These are phyloP conservation scores for Setipinna tenuifilis DNA, from an alignment of 2,797 vertebrate species.

Conservation along the genomic window DNA sequence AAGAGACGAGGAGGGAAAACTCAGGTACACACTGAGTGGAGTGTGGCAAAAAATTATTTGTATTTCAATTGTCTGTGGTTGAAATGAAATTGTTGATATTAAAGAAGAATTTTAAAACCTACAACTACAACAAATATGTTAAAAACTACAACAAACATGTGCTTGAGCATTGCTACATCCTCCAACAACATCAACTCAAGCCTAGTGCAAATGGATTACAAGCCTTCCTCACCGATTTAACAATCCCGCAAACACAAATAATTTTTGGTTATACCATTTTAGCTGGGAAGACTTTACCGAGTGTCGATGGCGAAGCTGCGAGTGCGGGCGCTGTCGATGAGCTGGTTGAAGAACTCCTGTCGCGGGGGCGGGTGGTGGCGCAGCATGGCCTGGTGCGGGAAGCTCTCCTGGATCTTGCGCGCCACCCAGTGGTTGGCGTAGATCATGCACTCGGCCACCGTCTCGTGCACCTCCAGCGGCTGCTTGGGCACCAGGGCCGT, in stretches of 20 bases:
- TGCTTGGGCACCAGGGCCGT: slow-evolving; percentile 88
- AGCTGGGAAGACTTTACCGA: slow-evolving; percentile 70
- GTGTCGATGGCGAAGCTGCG: slow-evolving; percentile 87
- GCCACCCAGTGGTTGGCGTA: slow-evolving; percentile 98
- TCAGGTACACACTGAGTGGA: too few species aligned
- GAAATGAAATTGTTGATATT: too few species aligned
- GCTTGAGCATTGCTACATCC: too few species aligned
- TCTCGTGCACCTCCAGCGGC: slow-evolving; percentile 93
- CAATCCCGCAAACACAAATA: too few species aligned
- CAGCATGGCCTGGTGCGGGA: slow-evolving; percentile 87
- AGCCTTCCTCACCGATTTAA: too few species aligned
- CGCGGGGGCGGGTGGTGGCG: slow-evolving; percentile 87
- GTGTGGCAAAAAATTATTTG: too few species aligned
- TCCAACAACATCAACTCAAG: too few species aligned
- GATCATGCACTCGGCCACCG: slow-evolving; percentile 96
- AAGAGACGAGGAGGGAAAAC: too few species aligned
- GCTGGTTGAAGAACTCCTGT: slow-evolving; percentile 86
- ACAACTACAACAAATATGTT: too few species aligned
- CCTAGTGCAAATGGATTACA: too few species aligned
- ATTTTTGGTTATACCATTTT: not conserved
- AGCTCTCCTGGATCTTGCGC: slow-evolving; percentile 86
- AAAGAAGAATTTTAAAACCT: too few species aligned
- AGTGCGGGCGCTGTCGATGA: slow-evolving; percentile 82
- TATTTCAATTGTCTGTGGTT: not conserved
- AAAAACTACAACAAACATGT: too few species aligned